Evolutionary conservation across 2,113 vertebrate species (phyloP).

Genomic region (Pterocles gutturalis): DNA sequence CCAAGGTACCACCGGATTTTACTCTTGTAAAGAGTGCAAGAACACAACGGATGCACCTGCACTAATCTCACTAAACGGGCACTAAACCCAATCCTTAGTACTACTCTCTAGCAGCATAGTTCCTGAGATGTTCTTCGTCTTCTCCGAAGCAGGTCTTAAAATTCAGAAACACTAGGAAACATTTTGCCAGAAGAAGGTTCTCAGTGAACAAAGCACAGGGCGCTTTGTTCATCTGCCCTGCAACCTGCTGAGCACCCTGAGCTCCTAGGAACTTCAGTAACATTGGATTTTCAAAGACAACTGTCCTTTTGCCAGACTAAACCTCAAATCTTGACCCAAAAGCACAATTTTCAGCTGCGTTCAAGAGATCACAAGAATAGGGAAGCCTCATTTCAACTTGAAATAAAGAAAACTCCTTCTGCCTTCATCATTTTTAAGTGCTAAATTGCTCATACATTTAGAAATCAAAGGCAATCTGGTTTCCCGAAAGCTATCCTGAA

Average conservation of each 20-base stretch:
- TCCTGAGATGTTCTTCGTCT: not conserved
- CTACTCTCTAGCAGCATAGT: not conserved
- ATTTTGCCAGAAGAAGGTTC: not conserved
- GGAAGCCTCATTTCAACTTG: not conserved
- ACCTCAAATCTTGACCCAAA: not conserved
- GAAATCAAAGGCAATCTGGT: not conserved
- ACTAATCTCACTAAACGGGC: not conserved
- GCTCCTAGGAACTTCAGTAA: not conserved
- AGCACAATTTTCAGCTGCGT: not conserved
- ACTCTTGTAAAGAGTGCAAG: not conserved
- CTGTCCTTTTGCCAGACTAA: not conserved
- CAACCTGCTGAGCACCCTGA: not conserved
- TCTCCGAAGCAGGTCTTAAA: not conserved
- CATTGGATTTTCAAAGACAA: not conserved
- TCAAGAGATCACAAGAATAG: not conserved
- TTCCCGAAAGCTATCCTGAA: not conserved
- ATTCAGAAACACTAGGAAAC: not conserved
- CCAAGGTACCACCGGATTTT: not conserved
- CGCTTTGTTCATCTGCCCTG: not conserved
- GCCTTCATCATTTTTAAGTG: not conserved
- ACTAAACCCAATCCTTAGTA: not conserved
- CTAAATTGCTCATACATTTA: not conserved
- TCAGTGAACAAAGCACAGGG: not conserved
- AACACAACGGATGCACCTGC: not conserved
- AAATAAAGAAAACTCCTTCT: not conserved